Evolutionary conservation across 2,888 invertebrate genomes (phyloP).

Genomic region (Criorhina ranunculi): DNA sequence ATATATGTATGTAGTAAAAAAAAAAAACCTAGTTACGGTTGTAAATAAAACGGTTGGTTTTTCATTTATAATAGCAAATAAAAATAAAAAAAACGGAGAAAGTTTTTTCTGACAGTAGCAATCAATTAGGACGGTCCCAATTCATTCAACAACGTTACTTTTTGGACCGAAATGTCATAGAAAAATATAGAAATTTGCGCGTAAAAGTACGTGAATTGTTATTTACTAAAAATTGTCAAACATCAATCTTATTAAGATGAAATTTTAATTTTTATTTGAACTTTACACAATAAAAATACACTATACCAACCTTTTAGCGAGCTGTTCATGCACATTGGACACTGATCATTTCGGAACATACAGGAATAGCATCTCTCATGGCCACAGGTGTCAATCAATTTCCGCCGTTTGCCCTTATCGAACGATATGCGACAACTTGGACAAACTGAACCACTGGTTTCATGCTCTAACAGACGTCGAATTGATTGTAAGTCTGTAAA

Average conservation of each 20-base stretch:
- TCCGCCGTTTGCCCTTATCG: conserved; percentile 98
- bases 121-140: not conserved
- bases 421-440: conserved; percentile 97
- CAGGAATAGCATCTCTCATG: conserved; percentile 98
- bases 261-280: too few species aligned
- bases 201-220: too few species aligned
- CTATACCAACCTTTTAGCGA: conserved; percentile 82
- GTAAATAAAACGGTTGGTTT: not conserved
- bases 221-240: too few species aligned
- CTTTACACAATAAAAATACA: not conserved
- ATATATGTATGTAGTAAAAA: not conserved
- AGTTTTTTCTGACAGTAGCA: not conserved
- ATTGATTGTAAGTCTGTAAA: conserved; percentile 93
- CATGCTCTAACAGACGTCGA: conserved; percentile 91
- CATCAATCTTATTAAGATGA: too few species aligned
- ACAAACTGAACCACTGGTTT: conserved; percentile 89
- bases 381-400: conserved; percentile 97
- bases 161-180: too few species aligned
- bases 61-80: not conserved
- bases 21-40: not conserved
- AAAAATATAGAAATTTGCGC: too few species aligned
- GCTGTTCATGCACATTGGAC: conserved; percentile 91
- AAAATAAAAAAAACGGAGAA: too few species aligned
- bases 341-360: conserved; percentile 96
- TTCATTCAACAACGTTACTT: too few species aligned